A percentile compares a stretch with the other conserved stretches of the same genome.
phyloP scores from a whole-genome alignment of 2,888 invertebrate species.

The Meandrusa payeni region DNA sequence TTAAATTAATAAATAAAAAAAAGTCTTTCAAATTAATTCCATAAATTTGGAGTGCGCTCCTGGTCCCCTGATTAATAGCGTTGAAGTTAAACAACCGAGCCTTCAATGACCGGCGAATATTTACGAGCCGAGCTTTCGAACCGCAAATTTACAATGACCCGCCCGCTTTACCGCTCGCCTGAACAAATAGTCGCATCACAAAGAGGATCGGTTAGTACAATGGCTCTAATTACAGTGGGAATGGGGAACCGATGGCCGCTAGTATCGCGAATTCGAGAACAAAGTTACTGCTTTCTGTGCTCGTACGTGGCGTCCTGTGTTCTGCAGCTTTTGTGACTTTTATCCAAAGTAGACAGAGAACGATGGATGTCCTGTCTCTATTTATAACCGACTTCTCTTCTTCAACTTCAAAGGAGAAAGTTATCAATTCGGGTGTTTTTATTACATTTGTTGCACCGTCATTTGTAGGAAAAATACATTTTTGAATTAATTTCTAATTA shows the following conservation, averaged over 20 bases:
- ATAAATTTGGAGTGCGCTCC: conserved; percentile 13
- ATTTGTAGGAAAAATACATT: no score
- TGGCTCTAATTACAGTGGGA: conserved; percentile 36
- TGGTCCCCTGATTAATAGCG: conserved; percentile 37
- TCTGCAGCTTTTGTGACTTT: no score
- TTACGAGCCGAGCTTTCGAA: conserved; percentile 36
- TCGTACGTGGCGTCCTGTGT: neutral
- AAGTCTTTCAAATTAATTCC: conserved; percentile 9
- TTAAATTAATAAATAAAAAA: conserved; percentile 6
- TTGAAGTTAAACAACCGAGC: conserved; percentile 29
- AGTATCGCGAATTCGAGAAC: conserved; percentile 16
- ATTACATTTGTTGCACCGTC: no score
- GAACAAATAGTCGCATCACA: conserved; percentile 20
- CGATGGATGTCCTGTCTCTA: no score
- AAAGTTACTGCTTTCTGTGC: conserved; percentile 15
- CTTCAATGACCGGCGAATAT: conserved; percentile 33
- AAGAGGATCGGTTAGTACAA: conserved; percentile 12
- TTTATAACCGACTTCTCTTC: no score
- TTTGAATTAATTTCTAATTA: no score
- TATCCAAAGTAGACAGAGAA: no score
- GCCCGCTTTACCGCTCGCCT: conserved; percentile 13
- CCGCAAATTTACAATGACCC: conserved; percentile 26
- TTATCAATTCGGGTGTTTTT: no score
- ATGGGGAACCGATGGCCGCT: conserved; percentile 8
- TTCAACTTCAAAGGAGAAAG: no score